These are phyloP conservation scores for Polyommatus icarus DNA, from an alignment of 2,888 invertebrate genomes.

Conservation along the genomic window DNA sequence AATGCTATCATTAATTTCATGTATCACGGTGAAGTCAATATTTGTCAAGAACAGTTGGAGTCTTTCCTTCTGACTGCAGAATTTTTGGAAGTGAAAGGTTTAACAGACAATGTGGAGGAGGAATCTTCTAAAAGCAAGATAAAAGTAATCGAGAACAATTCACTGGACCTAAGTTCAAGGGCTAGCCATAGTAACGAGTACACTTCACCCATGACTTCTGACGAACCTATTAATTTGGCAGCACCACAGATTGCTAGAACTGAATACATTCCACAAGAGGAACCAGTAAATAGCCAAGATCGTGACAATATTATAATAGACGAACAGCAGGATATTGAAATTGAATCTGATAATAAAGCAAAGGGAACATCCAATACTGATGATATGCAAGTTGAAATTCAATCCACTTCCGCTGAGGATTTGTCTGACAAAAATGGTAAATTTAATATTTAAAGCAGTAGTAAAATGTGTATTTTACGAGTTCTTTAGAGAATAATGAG, in stretches of 20 bases:
- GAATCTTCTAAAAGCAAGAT: slow-evolving; percentile 63
- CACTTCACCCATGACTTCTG: slow-evolving; percentile 56
- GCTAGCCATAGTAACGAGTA: slow-evolving; percentile 58
- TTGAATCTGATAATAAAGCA: slow-evolving; percentile 53
- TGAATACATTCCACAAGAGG: slow-evolving; percentile 63
- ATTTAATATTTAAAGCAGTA: background rate
- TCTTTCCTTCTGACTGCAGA: slow-evolving; percentile 90
- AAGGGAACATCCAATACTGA: slow-evolving; percentile 53
- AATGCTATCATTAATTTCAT: slow-evolving; percentile 90
- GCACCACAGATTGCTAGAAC: slow-evolving; percentile 63
- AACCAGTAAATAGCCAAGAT: slow-evolving; percentile 47
- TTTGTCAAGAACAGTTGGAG: slow-evolving; percentile 88
- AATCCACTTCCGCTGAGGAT: slow-evolving; percentile 67
- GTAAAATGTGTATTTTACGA: background rate
- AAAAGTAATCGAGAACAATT: slow-evolving; percentile 60
- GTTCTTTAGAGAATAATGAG: background rate
- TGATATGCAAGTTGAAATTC: slow-evolving; percentile 72
- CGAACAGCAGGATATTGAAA: slow-evolving; percentile 52
- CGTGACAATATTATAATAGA: slow-evolving; percentile 56
- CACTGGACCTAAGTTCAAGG: slow-evolving; percentile 71
- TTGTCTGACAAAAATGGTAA: slow-evolving; percentile 66
- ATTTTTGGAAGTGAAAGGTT: slow-evolving; percentile 87
- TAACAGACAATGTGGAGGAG: slow-evolving; percentile 82
- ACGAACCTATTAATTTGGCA: slow-evolving; percentile 74
- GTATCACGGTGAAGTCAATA: slow-evolving; percentile 91